phyloP scores from a whole-genome alignment of 1,140 invertebrate genomes.

The Goniozus legneri region DNA sequence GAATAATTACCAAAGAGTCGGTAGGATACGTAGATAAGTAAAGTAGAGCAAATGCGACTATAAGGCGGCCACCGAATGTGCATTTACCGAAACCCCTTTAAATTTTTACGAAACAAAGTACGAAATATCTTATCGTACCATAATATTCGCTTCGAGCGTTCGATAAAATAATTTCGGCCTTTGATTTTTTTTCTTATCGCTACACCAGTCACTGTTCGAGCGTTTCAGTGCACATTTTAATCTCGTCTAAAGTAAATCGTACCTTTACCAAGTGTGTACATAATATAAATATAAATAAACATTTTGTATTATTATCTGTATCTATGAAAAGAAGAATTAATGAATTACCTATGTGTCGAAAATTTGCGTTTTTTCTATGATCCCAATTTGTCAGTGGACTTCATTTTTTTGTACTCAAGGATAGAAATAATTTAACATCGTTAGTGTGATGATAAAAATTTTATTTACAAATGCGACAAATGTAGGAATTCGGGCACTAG shows the following conservation, averaged over 20 bases:
- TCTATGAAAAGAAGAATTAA: background rate
- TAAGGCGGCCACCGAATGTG: constrained; percentile 7
- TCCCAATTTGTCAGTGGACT: too few relatives aligned
- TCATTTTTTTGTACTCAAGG: too few relatives aligned
- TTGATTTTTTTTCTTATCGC: too few relatives aligned
- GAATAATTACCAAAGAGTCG: constrained; percentile 25
- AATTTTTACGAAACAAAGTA: background rate
- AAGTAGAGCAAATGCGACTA: constrained; percentile 3
- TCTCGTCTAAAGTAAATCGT: too few relatives aligned
- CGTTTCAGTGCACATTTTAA: too few relatives aligned
- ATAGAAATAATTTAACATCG: constrained; percentile 1
- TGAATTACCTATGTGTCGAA: constrained; percentile 18
- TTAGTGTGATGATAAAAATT: constrained; percentile 52
- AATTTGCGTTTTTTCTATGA: constrained; percentile 2
- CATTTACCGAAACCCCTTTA: background rate
- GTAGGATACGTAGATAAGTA: constrained; percentile 12
- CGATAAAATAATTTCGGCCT: too few relatives aligned
- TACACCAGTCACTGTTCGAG: too few relatives aligned
- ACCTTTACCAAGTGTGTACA: background rate
- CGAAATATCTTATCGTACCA: constrained; percentile 29
- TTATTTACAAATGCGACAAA: constrained; percentile 55
- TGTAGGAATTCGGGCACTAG: constrained; percentile 48
- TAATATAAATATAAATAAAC: background rate
- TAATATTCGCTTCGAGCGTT: too few relatives aligned
- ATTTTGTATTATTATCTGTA: background rate